A percentile compares a stretch with the other conserved stretches of the same genome.
Conservation (phyloP, 2,113 vertebrate species). For the Micronycteris hirsuta region DNA sequence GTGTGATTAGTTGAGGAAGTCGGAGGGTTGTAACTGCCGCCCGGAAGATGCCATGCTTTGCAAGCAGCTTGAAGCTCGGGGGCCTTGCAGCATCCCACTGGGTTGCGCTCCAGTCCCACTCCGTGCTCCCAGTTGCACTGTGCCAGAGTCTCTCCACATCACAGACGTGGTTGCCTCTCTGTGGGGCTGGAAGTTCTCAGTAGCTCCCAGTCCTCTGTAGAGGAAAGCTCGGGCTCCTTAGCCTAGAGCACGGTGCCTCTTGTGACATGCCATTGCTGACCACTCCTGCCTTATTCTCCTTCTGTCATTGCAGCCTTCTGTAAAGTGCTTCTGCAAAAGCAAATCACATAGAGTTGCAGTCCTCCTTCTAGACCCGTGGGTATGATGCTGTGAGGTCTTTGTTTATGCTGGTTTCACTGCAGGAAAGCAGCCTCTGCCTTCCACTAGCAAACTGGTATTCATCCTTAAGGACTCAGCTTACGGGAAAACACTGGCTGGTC, state of each 20-base stretch:
- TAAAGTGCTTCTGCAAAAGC: not conserved
- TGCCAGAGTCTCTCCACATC: not conserved
- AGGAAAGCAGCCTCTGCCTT: not conserved
- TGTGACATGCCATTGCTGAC: not conserved
- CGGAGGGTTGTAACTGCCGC: not conserved
- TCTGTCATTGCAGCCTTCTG: not conserved
- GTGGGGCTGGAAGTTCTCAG: not conserved
- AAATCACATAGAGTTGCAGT: not conserved
- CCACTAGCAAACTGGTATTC: not conserved
- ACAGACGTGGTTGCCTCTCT: not conserved
- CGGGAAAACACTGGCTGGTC: not conserved
- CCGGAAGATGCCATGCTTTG: not conserved
- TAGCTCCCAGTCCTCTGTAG: not conserved
- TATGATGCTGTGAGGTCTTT: not conserved
- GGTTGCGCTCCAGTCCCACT: not conserved
- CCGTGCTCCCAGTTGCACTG: no score
- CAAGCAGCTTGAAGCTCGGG: not conserved
- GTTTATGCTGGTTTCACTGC: no score
- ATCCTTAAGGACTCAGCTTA: not conserved
- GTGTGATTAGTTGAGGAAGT: constrained; percentile 13
- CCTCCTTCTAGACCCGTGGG: no score
- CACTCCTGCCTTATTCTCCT: not conserved
- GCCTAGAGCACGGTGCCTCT: not conserved
- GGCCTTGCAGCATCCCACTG: not conserved
- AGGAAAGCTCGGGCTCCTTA: not conserved